phyloP scores from a whole-genome alignment of 1,140 invertebrate genomes.

The Argopecten irradians region DNA sequence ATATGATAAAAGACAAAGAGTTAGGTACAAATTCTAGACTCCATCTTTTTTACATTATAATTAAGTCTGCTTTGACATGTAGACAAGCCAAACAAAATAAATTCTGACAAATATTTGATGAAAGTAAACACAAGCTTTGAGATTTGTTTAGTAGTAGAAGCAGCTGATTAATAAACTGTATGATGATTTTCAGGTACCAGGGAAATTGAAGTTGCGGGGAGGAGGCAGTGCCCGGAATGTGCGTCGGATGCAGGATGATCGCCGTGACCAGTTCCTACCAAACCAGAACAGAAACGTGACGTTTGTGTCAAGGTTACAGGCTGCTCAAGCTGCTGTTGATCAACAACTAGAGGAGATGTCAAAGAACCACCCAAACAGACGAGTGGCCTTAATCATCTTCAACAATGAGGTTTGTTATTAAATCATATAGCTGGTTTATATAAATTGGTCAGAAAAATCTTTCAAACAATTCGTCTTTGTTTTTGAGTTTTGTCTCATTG shows the following conservation, averaged over 20 bases:
- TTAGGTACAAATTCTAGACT: no score
- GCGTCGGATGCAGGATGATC: conserved; percentile 56
- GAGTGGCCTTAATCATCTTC: conserved; percentile 72
- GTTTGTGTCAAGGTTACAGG: conserved; percentile 71
- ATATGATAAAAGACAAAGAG: no score
- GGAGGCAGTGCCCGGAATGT: conserved; percentile 51
- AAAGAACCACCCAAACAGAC: conserved; percentile 67
- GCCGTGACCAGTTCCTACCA: conserved; percentile 65
- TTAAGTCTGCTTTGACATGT: no score
- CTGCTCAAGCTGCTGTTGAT: conserved; percentile 75
- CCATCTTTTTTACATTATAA: no score
- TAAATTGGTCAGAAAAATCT: background rate
- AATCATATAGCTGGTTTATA: background rate
- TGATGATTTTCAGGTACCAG: conserved; percentile 63
- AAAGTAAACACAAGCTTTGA: no score
- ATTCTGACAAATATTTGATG: no score
- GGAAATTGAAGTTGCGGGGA: conserved; percentile 67
- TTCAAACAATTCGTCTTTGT: background rate
- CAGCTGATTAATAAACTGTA: no score
- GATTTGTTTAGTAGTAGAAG: no score
- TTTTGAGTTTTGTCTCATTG: background rate
- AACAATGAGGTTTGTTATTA: conserved; percentile 67
- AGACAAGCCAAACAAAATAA: no score
- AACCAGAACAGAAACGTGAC: conserved; percentile 66
- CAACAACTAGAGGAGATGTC: conserved; percentile 72